phyloP scores from a whole-genome alignment of 2,888 invertebrate species.

The Oligia fasciuncula region DNA sequence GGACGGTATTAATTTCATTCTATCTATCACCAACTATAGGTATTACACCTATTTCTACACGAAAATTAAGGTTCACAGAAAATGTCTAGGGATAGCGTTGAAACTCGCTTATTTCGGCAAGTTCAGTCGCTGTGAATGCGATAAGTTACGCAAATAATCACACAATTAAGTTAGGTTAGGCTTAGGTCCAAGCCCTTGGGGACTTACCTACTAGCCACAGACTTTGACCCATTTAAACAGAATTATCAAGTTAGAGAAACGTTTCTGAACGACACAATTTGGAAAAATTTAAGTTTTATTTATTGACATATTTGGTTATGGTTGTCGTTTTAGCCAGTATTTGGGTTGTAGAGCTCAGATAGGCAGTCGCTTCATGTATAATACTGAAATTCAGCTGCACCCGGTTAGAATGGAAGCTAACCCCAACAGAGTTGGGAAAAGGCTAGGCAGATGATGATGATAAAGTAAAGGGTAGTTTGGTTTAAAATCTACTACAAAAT shows the following conservation, averaged over 20 bases:
- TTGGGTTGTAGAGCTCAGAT: not conserved
- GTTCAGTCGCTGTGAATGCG: constrained; percentile 75
- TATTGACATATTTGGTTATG: not conserved
- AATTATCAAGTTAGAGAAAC: constrained; percentile 1
- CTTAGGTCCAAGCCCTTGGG: constrained; percentile 73
- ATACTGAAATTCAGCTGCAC: not conserved
- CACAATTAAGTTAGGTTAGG: constrained; percentile 77
- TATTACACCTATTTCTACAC: constrained; percentile 22
- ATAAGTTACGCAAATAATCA: constrained; percentile 80
- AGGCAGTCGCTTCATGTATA: not conserved
- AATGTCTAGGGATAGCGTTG: constrained; percentile 37
- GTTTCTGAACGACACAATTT: not conserved
- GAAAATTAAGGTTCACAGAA: constrained; percentile 40
- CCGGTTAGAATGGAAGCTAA: not conserved
- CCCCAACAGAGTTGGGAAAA: not conserved
- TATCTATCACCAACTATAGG: not conserved
- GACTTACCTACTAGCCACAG: constrained; percentile 58
- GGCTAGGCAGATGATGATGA: not conserved
- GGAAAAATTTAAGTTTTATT: not conserved
- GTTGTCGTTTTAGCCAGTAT: not conserved
- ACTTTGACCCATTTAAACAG: constrained; percentile 14
- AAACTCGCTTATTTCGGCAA: constrained; percentile 60
- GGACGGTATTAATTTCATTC: not conserved
- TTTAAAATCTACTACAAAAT: not conserved
- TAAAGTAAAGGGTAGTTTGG: not conserved